A percentile compares a stretch with the other conserved stretches of the same genome.
Conservation (phyloP, 1,140 invertebrate genomes). For the Littorina saxatilis region DNA sequence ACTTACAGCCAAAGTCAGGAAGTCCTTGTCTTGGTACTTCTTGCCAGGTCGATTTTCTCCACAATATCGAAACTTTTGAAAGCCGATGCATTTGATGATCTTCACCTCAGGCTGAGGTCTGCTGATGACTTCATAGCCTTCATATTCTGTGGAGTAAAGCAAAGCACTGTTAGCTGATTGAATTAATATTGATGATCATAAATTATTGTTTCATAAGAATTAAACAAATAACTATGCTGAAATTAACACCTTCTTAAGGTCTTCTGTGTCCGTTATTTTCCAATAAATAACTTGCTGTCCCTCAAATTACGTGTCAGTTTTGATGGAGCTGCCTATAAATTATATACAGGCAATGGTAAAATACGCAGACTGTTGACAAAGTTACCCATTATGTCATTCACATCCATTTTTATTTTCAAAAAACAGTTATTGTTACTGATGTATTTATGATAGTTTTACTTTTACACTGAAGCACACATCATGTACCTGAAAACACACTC, state of each 20-base stretch:
- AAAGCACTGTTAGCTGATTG: too few relatives aligned
- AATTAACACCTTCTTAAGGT: background rate
- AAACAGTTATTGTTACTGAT: too few relatives aligned
- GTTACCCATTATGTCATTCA: too few relatives aligned
- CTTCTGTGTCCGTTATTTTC: background rate
- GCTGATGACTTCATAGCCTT: background rate
- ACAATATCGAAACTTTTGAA: slow-evolving; percentile 47
- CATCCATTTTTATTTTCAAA: too few relatives aligned
- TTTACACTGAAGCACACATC: too few relatives aligned
- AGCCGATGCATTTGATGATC: slow-evolving; percentile 43
- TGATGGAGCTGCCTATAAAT: background rate
- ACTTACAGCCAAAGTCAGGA: slow-evolving; percentile 41
- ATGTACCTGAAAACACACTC: too few relatives aligned
- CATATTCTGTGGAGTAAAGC: background rate
- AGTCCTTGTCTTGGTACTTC: slow-evolving; percentile 51
- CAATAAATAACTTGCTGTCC: background rate
- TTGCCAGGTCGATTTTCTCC: slow-evolving; percentile 48
- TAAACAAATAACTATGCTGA: background rate
- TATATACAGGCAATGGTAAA: too few relatives aligned
- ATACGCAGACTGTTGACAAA: too few relatives aligned
- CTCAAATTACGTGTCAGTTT: background rate
- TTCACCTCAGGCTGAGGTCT: slow-evolving; percentile 4
- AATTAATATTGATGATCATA: too few relatives aligned
- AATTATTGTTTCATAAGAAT: too few relatives aligned
- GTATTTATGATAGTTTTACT: too few relatives aligned